Conservation (phyloP, 2,888 invertebrate species). For the Volucella zonaria region DNA sequence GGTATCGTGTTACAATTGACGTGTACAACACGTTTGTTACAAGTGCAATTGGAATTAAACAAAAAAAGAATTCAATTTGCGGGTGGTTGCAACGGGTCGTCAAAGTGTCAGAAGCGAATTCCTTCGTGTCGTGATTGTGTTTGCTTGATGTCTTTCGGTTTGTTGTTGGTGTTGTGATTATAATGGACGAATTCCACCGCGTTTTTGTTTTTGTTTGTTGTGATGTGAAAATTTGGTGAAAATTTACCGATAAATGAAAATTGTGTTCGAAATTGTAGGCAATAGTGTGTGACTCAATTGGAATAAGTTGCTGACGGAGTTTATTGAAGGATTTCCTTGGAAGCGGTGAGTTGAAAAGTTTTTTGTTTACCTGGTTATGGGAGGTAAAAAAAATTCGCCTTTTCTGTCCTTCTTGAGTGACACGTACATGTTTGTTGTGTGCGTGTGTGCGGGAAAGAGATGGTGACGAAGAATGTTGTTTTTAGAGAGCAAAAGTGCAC, state of each 20-base stretch:
- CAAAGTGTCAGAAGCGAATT: constrained; percentile 46
- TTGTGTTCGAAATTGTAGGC: constrained; percentile 24
- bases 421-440: background rate
- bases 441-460: constrained; percentile 29
- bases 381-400: constrained; percentile 14
- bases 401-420: constrained; percentile 27
- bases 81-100: constrained; percentile 36
- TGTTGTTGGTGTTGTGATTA: constrained; percentile 6
- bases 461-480: background rate
- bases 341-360: constrained; percentile 59
- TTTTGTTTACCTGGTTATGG: constrained; percentile 61
- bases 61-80: constrained; percentile 16
- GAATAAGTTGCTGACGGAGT: constrained; percentile 39
- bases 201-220: constrained; percentile 29
- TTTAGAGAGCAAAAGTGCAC: background rate
- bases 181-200: constrained; percentile 44
- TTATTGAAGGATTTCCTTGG: constrained; percentile 36
- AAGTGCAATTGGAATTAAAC: background rate
- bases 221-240: constrained; percentile 34
- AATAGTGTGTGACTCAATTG: constrained; percentile 45
- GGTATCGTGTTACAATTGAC: background rate
- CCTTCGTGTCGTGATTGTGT: constrained; percentile 7
- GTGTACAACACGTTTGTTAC: too few relatives aligned
- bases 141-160: background rate
- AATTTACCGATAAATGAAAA: constrained; percentile 28